Evolutionary conservation across 2,797 vertebrate genomes (phyloP).

Genomic region (Aphelocoma californica): DNA sequence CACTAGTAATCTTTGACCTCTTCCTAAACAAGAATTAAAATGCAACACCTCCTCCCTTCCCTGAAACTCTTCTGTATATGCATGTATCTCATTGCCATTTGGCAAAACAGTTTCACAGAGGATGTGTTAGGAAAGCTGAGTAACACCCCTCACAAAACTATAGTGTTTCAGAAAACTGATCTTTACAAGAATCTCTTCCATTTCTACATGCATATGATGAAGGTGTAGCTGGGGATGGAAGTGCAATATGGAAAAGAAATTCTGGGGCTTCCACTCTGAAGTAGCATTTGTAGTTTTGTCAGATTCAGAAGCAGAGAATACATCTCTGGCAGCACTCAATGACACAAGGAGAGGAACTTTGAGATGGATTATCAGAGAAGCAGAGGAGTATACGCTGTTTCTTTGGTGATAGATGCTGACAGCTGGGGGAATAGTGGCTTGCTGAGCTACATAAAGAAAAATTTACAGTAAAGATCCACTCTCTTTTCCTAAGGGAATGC

Average conservation of each 20-base stretch:
- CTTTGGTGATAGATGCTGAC: background rate
- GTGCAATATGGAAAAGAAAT: background rate
- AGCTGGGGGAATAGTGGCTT: background rate
- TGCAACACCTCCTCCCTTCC: background rate
- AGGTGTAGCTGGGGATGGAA: background rate
- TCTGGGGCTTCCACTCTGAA: background rate
- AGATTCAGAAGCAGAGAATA: background rate
- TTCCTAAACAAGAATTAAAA: background rate
- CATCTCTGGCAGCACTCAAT: background rate
- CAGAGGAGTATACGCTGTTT: background rate
- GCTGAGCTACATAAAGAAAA: background rate
- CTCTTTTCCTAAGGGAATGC: background rate
- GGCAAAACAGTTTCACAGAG: background rate
- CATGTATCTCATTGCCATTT: background rate
- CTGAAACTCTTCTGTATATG: background rate
- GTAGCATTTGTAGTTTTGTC: background rate
- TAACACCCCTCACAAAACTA: background rate
- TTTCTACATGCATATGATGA: background rate
- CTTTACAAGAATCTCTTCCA: background rate
- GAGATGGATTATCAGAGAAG: background rate
- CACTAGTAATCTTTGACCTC: background rate
- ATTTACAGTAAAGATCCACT: background rate
- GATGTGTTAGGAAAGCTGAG: background rate
- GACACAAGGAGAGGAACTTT: background rate
- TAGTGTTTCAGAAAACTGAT: background rate